phyloP scores from a whole-genome alignment of 2,888 invertebrate genomes.

The Heliconius ismenius region DNA sequence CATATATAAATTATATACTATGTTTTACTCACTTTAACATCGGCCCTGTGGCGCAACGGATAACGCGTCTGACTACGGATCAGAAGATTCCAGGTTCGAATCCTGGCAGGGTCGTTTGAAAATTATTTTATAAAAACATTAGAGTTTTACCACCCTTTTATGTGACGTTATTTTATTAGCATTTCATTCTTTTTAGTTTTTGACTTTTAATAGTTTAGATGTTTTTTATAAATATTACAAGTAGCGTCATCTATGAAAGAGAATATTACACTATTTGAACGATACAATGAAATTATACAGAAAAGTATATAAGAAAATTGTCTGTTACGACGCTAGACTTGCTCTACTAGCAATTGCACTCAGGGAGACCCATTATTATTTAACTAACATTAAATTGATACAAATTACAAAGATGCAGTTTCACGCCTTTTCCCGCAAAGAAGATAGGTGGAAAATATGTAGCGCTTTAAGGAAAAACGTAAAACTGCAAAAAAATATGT shows the following conservation, averaged over 20 bases:
- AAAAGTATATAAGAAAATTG: neutral
- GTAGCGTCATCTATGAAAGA: neutral
- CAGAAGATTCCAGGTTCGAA: constrained; percentile 86
- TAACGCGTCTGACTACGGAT: constrained; percentile 88
- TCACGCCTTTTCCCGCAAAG: neutral
- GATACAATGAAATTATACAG: neutral
- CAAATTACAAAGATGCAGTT: neutral
- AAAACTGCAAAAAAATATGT: neutral
- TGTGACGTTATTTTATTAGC: neutral
- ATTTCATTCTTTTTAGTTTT: neutral
- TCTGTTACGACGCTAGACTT: neutral
- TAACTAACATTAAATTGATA: neutral
- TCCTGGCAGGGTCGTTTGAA: constrained; percentile 81
- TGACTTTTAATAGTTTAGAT: neutral
- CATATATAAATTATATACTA: neutral
- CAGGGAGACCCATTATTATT: neutral
- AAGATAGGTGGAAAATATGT: neutral
- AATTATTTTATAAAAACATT: neutral
- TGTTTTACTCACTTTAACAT: neutral
- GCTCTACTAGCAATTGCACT: neutral
- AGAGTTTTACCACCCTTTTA: neutral
- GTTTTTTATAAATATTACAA: neutral
- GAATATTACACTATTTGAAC: neutral
- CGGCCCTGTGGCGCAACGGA: constrained; percentile 85
- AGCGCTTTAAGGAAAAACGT: neutral